A percentile compares a stretch with the other conserved stretches of the same genome.
Evolutionary conservation across 1,140 invertebrate genomes (phyloP).

Genomic region (Aphelinus atriplicis): DNA sequence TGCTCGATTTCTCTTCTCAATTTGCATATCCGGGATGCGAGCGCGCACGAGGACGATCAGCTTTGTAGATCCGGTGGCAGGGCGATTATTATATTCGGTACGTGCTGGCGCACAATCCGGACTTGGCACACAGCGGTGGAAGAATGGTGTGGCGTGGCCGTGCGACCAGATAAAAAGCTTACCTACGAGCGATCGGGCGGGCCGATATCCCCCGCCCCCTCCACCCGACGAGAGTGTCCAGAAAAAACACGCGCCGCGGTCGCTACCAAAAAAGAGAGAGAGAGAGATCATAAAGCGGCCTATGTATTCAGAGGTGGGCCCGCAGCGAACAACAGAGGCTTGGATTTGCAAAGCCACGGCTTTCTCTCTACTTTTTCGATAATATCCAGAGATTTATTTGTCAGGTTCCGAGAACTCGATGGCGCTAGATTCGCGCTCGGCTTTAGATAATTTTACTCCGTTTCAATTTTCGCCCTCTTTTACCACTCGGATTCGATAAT

Average conservation of each 20-base stretch:
- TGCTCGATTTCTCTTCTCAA: neutral
- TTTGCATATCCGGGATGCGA: neutral
- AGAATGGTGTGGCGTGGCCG: neutral
- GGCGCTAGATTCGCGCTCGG: constrained; percentile 24
- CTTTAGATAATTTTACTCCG: constrained; percentile 30
- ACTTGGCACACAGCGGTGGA: constrained; percentile 3
- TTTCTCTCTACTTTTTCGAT: constrained; percentile 21
- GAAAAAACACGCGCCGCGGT: too few relatives aligned
- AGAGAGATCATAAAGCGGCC: constrained; percentile 29
- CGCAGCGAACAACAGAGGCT: constrained; percentile 8
- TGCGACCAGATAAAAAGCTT: constrained; percentile 35
- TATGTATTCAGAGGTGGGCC: neutral
- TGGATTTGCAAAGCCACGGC: constrained; percentile 12
- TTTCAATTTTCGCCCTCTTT: constrained; percentile 16
- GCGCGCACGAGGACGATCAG: neutral
- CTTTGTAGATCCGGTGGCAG: neutral
- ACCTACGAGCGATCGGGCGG: constrained; percentile 18
- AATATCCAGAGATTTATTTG: constrained; percentile 36
- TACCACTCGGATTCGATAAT: neutral
- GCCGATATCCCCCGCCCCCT: constrained; percentile 15
- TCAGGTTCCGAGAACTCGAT: neutral
- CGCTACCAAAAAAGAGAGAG: neutral
- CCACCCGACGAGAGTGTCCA: too few relatives aligned
- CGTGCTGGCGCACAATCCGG: constrained; percentile 30
- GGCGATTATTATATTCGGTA: constrained; percentile 37